Evolutionary conservation across 1,140 invertebrate genomes (phyloP), one percentile per base, ranked within the genome.

Genomic region (Pissodes strobi): DNA sequence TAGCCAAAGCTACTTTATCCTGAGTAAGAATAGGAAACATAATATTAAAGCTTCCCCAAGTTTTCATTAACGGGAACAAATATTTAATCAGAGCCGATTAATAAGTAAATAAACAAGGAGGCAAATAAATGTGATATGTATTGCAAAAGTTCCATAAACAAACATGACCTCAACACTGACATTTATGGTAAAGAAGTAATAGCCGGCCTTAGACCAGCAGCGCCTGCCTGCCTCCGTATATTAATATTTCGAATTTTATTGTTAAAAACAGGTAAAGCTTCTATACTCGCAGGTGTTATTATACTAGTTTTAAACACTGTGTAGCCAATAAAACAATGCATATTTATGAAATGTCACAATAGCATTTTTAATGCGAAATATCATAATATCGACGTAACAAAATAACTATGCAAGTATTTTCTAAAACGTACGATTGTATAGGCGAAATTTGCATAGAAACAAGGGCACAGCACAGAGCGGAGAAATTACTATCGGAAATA

Each of bases 171-270:
- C 39, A 58, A 27, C 56, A 58, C 41, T 58, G 56, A 46, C 56
- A 58, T 58, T 58, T 58, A 58, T 58, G 56, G 56, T 8, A 25
- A 45, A 45, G 39, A 58, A 58, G 56, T n/a, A n/a, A 41, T 58
- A 58, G 53, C 45, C 41, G 43, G 43, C 56, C 21, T 45, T 19
- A 49, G 5, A 45, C 18, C 5, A 56, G 10, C 38, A 2, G 21
- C 10, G 12, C 21, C 21, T n/a, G 10, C 12, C 49, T n/a, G 15
- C 12, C 2, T 56, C 12, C 15, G 23, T n/a, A n/a, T n/a, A n/a
- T n/a, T n/a, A n/a, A n/a, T n/a, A n/a, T n/a, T n/a, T n/a, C n/a
- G n/a, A n/a, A n/a, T n/a, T n/a, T n/a, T n/a, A n/a, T n/a, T n/a
- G n/a, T n/a, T n/a, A n/a, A n/a, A n/a, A n/a, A n/a, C n/a, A n/a